Evolutionary conservation across 2,113 vertebrate genomes (phyloP).

Genomic region (Ammodramus savannarum): DNA sequence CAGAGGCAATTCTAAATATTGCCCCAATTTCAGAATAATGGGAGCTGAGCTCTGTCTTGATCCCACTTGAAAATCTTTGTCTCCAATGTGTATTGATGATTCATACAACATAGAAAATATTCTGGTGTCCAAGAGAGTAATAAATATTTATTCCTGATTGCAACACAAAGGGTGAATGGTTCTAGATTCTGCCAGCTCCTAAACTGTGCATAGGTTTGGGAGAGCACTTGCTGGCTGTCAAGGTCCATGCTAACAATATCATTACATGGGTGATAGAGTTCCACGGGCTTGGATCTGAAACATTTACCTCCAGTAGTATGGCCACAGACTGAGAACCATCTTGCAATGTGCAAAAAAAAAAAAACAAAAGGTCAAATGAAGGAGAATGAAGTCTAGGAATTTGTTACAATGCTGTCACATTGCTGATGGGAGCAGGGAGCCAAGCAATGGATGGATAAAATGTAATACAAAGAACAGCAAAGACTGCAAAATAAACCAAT

Average conservation of each 20-base stretch:
- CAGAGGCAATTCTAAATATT: neutral
- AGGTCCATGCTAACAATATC: neutral
- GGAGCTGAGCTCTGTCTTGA: neutral
- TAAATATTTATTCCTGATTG: neutral
- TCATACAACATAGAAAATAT: neutral
- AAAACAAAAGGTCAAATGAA: neutral
- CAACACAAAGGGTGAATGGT: neutral
- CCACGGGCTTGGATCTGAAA: neutral
- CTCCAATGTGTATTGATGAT: neutral
- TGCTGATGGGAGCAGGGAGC: neutral
- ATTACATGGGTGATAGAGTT: neutral
- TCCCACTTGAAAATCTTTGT: neutral
- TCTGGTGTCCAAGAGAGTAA: neutral
- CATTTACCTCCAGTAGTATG: neutral
- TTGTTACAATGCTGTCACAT: neutral
- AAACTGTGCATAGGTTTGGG: neutral
- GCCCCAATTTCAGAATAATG: neutral
- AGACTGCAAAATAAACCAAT: neutral
- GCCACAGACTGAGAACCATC: neutral
- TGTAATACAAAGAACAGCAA: neutral
- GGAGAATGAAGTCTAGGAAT: neutral
- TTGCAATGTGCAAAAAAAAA: neutral
- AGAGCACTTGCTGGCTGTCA: neutral
- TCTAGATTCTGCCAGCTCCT: neutral
- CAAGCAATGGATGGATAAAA: neutral